Base-by-base conservation (phyloP, 2,888 invertebrate genomes). In the Parapristionchus giblindavisi region DNA sequence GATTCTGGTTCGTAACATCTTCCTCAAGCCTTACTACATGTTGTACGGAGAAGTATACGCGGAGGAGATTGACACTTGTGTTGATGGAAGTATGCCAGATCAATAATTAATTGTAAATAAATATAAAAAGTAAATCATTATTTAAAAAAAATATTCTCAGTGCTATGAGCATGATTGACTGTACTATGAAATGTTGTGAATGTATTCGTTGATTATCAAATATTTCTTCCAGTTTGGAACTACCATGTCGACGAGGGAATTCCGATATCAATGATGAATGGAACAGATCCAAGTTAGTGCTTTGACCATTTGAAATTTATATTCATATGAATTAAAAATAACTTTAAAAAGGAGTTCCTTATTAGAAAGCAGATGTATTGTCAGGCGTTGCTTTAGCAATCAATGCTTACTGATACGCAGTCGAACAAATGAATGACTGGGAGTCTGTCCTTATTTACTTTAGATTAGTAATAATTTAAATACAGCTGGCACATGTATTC, bases 41-140 rank as follows among this genome's bases (percentile, higher is more conserved):
- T 92, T 99, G 89, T 99, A 99, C 90, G 98, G 99, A 86, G 98
- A 99, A 91, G 91, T 98, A 83, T 98, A 96, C 90, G 97, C 97
- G 48, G 93, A 93, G 86, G 93, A 94, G 87, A 98, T 98, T 88
- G 95, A 96, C 90, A 82, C 81, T 8, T 87, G 87, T 71, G 86
- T 85, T 29, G 87, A 87, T 74, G 83, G 85, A 78, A 80, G 84
- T 84, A 2, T 29, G 70, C 48, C 2, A 29, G 27, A 29, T 11
- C 8, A 24, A 58, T 11, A 63, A 63, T 38, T 17, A n/a, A n/a
- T n/a, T n/a, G n/a, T 14, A 51, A 51, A 51, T 17, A 51, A n/a
- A n/a, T n/a, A n/a, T n/a, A n/a, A n/a, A n/a, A n/a, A n/a, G n/a
- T n/a, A n/a, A n/a, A n/a, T n/a, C n/a, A n/a, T n/a, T n/a, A n/a